Base-by-base conservation (phyloP, 1,140 invertebrate species). In the Globodera rostochiensis region DNA sequence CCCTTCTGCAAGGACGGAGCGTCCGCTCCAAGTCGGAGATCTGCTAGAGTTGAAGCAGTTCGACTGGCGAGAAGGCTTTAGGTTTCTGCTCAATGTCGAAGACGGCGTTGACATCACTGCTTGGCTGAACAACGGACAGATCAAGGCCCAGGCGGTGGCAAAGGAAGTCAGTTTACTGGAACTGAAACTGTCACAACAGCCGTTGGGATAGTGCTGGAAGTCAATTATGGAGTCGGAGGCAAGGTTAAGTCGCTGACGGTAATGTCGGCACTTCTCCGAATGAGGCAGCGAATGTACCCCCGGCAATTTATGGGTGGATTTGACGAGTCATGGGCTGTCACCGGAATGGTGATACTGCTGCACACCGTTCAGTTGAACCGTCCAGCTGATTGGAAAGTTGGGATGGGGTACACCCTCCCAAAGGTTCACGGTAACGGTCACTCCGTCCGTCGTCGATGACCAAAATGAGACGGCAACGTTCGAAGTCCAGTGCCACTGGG, bases 131-230 rank as follows among this genome's bases (percentile, higher is more conserved):
- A 57, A 50, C 36, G 73, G 73, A 4, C 53, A 50, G n/a, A 74
- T 74, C 19, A 74, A 19, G 21, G 73, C 73, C 53, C 73, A 74
- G 21, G 73, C 73, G 45, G 21, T 21, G 36, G 73, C 73, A 4
- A 9, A 8, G 1, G 4, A 25, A n/a, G 53, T 74, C 19, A 45
- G 2, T 45, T 1, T 74, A 1, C 4, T 57, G 5, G 8, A 45
- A 9, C 0, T n/a, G 8, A 74, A 50, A 21, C 21, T 50, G 6
- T 6, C 53, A 6, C 19, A 21, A 6, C 47, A 57, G 0, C 73
- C 5, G 21, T 57, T 21, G 73, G 73, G 4, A 8, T 74, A 19
- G 36, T 74, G 6, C n/a, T 74, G 19, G 73, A 74, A 45, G 73
- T 74, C 13, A 74, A 74, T 9, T 50, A 57, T 50, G 73, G 57